phyloP scores from a whole-genome alignment of 2,113 vertebrate species.

The Odontophorus gujanensis region DNA sequence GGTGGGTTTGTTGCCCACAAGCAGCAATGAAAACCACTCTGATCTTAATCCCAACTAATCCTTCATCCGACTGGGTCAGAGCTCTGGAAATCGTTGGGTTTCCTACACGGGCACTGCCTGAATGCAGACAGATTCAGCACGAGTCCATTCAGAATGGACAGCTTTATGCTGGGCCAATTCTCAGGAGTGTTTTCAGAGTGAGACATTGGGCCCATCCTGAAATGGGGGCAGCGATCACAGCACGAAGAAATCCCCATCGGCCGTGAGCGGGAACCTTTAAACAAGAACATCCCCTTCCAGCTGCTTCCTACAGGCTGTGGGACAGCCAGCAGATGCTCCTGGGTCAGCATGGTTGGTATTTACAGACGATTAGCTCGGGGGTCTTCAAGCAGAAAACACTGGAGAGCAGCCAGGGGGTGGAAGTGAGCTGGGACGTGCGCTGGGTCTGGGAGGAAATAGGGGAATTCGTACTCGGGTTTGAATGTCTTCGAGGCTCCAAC shows the following conservation, averaged over 20 bases:
- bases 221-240: fast-evolving
- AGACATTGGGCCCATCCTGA: not conserved
- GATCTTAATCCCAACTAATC: slow-evolving; percentile 17
- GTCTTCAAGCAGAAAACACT: not conserved
- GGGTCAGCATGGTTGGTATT: not conserved
- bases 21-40: not conserved
- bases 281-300: not conserved
- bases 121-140: not conserved
- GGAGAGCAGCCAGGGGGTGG: not conserved
- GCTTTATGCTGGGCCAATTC: not conserved
- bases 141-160: fast-evolving
- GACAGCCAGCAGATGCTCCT: not conserved
- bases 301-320: not conserved
- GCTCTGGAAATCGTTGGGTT: not conserved
- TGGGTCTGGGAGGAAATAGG: not conserved
- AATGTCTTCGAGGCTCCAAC: no score
- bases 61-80: not conserved
- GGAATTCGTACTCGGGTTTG: not conserved
- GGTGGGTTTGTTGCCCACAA: not conserved
- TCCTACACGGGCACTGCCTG: fast-evolving
- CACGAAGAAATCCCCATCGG: fast-evolving
- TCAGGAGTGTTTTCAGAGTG: not conserved
- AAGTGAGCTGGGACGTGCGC: not conserved
- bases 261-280: not conserved
- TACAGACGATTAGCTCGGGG: not conserved